Base-by-base conservation (phyloP, 2,113 vertebrate genomes). In the Nycticebus coucang region DNA sequence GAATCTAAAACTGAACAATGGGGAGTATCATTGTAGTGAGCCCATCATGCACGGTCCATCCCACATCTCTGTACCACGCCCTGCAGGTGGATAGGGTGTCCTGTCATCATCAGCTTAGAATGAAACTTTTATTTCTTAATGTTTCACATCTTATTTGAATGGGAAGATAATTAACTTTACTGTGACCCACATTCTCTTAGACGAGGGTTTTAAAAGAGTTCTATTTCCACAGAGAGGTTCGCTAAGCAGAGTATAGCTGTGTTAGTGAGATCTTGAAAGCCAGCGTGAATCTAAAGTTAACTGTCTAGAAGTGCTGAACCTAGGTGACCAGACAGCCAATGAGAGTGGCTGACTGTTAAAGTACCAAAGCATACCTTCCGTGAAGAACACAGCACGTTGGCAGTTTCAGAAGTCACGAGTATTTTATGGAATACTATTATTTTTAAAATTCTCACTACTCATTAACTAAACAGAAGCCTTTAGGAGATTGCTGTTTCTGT, bases 21-120 rank as follows among this genome's bases (percentile, higher is more conserved):
- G n/a, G 8, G 8, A 24, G 10, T 79, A 50, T 80, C 22, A 15
- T 3, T 33, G 18, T 78, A 17, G 7, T 15, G 6, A 74, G 26
- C 17, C 13, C 24, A 12, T 11, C 62, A 64, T 2, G 0, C 10
- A 21, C 2, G 13, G 37, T 18, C 17, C n/a, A 1, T 0, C 3
- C 5, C 0, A 0, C 21, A 4, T 57, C 37, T 90, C 71, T n/a
- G 71, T 17, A 4, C 60, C 8, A 1, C 0, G 26, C 17, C 64
- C 37, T 41, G 8, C 26, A 6, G 14, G 7, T 33, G 41, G 28
- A 17, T 7, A 4, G 33, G 19, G 5, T 4, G 11, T 21, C 64
- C 19, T 28, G 57, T 53, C 50, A 7, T 30, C 7, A 5, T 33
- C 64, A 26, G 1, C n/a, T 75, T 15, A 35, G 7, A 59, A 5